Base-by-base conservation (phyloP, 2,888 invertebrate genomes). In the Thymelicus lineola region DNA sequence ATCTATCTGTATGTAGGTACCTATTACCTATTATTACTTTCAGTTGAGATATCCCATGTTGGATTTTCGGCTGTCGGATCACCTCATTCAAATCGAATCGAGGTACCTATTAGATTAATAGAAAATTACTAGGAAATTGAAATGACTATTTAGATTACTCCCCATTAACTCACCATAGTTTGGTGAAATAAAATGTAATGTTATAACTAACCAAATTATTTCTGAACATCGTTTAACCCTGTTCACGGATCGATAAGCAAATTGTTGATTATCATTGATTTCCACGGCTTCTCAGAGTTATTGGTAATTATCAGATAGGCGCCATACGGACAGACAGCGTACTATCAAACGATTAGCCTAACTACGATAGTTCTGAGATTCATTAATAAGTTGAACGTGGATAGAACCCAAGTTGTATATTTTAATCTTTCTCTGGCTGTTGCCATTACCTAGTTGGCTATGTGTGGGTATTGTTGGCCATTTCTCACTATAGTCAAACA, bases 261-360 rank as follows among this genome's bases (percentile, higher is more conserved):
- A 78, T 79, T 75, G 81, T 78, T 76, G 76, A 74, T 77, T 77
- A 82, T 84, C 81, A 82, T 65, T 75, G 77, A 83, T 82, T 82
- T 80, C 79, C 79, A 82, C 79, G 82, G 77, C 70, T 67, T 71
- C 74, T 76, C 77, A 75, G 64, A 68, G 74, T 76, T 77, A 75
- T 72, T 66, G 74, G 72, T 75, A 80, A 87, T 88, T 84, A 87
- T 28, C 80, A 81, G 60, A 55, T 53, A 81, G 89, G 89, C 89
- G 90, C 89, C 88, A 83, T 77, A 28, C 67, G 55, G 67, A 68
- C 55, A 6, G 53, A 46, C 58, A 28, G 15, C 17, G 55, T 35
- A 42, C 55, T 42, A 64, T 65, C 42, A 64, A 64, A 64, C 55
- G 53, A 53, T 53, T 53, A 53, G 20, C 3, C 12, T 53, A 53